Base-by-base conservation (phyloP, 2,888 invertebrate genomes). In the Epistrophe eligans region DNA sequence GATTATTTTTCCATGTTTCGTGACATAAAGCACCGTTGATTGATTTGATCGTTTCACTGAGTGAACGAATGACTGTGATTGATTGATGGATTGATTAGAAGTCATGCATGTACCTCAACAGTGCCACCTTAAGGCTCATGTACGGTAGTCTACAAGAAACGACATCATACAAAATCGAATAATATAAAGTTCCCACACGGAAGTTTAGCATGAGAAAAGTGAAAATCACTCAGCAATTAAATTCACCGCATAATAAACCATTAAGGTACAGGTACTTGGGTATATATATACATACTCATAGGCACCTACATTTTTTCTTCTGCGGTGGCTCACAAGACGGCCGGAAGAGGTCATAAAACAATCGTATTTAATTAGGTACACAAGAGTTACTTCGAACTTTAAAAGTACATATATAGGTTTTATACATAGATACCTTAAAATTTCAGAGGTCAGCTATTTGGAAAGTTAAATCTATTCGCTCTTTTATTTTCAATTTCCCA, bases 31-130 rank as follows among this genome's bases (percentile, higher is more conserved):
- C 81, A 81, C 81, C 74, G 85, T 90, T 91, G 91, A 91, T 91
- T 91, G 91, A 91, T 91, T 91, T 91, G 91, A 91, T 91, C 91
- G 90, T 91, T 91, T 90, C 91, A 90, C 90, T 91, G 91, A 90
- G 89, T 90, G 90, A 88, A 52, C 60, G 77, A 80, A 81, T 62
- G 85, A 82, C 82, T 77, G 82, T 85, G 85, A 85, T 85, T 85
- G 85, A 85, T 85, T 81, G 81, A 85, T 81, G 77, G 73, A 85
- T 81, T 85, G 84, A 85, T 82, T 82, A 67, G 74, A 81, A 77
- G 77, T 60, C 73, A 77, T 85, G 77, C 77, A 81, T 67, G 67
- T 48, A 40, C 35, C 24, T 32, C 40, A n/a, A n/a, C n/a, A 55
- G 40, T 28, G 13, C 43, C 57, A 35, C 57, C 24, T n/a, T 5